A percentile compares a stretch with the other conserved stretches of the same genome.
Conservation (phyloP, 1,140 invertebrate species). For the Drosophila pectinifera region DNA sequence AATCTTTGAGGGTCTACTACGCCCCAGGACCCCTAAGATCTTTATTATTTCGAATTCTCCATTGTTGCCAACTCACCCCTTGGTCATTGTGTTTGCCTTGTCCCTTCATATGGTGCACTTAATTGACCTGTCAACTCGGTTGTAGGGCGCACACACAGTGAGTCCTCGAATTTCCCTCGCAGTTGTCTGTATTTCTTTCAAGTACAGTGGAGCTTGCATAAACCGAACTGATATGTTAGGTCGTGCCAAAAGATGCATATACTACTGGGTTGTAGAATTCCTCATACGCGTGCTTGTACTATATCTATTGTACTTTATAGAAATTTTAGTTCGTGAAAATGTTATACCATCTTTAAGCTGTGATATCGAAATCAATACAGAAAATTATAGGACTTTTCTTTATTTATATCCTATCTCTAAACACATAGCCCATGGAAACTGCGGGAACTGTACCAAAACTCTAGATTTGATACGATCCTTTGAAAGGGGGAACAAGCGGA, state of each 20-base stretch:
- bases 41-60: constrained; percentile 7
- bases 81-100: constrained; percentile 3
- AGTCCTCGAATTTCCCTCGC: constrained; percentile 18
- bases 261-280: background rate
- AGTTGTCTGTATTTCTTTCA: background rate
- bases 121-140: constrained; percentile 31
- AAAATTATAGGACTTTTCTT: no score
- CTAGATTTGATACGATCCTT: background rate
- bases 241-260: background rate
- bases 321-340: background rate
- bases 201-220: background rate
- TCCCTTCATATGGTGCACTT: background rate
- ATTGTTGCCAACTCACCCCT: constrained; percentile 18
- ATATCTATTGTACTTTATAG: no score
- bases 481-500: background rate
- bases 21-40: constrained; percentile 1
- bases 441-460: constrained; percentile 55
- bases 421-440: constrained; percentile 19
- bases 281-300: no score
- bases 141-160: constrained; percentile 26
- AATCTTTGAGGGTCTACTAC: background rate
- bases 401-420: background rate
- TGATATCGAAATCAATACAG: no score
- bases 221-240: no score
- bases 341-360: no score